Percentiles rank a stretch among this genome's conserved stretches.
These are phyloP conservation scores for Puma concolor DNA, from an alignment of 2,113 vertebrate genomes.

Conservation along the genomic window DNA sequence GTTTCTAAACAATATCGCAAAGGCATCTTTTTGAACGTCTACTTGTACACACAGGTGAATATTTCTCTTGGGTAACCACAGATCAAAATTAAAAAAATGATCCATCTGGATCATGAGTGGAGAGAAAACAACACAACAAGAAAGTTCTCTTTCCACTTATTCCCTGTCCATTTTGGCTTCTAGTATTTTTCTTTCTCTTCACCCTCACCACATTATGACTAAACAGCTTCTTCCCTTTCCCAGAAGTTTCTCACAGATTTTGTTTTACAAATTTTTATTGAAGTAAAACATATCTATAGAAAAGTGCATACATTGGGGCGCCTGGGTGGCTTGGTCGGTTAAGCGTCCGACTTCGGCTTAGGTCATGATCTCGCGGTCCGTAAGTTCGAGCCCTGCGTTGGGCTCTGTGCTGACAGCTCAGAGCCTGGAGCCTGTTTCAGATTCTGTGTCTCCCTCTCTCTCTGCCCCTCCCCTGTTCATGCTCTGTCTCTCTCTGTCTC, in stretches of 20 bases:
- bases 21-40: background rate
- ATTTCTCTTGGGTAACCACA: background rate
- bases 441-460: too few relatives aligned
- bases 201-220: background rate
- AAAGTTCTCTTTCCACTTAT: background rate
- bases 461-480: too few relatives aligned
- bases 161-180: background rate
- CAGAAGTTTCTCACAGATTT: background rate
- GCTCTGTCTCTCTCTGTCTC: too few relatives aligned
- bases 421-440: too few relatives aligned
- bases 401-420: too few relatives aligned
- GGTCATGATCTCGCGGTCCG: too few relatives aligned
- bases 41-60: background rate
- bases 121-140: background rate
- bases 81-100: background rate
- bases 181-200: background rate
- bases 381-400: rapidly evolving
- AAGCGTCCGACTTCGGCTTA: too few relatives aligned
- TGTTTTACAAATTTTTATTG: background rate
- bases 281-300: background rate
- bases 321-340: too few relatives aligned
- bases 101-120: background rate
- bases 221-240: background rate
- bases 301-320: background rate
- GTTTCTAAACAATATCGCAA: background rate